Conservation (phyloP, 2,113 vertebrate species). For the Pollimyrus isidori region DNA sequence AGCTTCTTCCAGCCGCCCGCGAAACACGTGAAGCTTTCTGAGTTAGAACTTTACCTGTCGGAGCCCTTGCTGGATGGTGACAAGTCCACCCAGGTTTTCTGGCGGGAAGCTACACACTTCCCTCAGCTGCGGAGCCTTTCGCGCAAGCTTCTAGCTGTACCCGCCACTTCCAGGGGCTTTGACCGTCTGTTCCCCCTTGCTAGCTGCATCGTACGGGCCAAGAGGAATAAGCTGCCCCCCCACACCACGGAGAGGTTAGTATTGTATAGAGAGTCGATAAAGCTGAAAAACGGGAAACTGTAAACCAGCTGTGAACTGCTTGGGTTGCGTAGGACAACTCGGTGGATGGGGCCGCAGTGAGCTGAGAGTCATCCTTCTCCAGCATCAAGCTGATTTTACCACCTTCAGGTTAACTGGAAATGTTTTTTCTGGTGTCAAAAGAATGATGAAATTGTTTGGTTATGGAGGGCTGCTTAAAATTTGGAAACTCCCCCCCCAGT, state of each 20-base stretch:
- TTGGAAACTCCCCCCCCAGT: not conserved
- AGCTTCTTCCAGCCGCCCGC: conserved; percentile 38
- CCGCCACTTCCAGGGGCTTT: conserved; percentile 59
- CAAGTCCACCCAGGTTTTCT: conserved; percentile 40
- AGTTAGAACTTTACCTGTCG: conserved; percentile 52
- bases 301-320: not conserved
- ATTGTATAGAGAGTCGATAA: conserved; percentile 52
- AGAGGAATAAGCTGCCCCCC: conserved; percentile 50
- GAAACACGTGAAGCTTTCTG: conserved; percentile 42
- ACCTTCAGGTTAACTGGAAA: not conserved
- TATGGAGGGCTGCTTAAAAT: not conserved
- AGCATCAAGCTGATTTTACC: not conserved
- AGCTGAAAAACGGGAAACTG: conserved; percentile 33
- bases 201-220: conserved; percentile 50
- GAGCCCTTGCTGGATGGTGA: conserved; percentile 43
- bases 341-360: too few relatives aligned
- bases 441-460: not conserved
- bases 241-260: conserved; percentile 63
- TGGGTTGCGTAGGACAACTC: not conserved
- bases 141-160: conserved; percentile 51
- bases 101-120: conserved; percentile 50
- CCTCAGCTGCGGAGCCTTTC: conserved; percentile 47
- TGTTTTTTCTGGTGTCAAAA: not conserved
- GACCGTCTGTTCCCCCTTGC: conserved; percentile 57
- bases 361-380: not conserved